Conservation (phyloP, 2,113 vertebrate genomes). For the Aphelocoma coerulescens region DNA sequence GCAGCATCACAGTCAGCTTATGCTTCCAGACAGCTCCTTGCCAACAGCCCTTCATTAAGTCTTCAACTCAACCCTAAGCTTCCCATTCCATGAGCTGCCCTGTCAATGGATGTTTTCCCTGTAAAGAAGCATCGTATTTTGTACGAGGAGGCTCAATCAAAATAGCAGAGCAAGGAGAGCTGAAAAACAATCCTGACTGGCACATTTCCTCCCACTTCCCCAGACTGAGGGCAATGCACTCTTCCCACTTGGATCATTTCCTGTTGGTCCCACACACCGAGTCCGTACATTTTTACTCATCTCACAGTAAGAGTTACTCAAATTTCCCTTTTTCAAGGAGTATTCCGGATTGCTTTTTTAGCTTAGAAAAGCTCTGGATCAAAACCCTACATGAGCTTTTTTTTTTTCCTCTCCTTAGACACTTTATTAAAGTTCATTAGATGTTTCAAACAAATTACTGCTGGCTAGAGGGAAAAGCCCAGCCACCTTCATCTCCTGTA, state of each 20-base stretch:
- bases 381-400: background rate
- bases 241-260: background rate
- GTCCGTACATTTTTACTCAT: background rate
- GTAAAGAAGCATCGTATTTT: background rate
- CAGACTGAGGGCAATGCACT: background rate
- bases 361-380: background rate
- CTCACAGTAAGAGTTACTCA: background rate
- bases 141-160: background rate
- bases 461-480: background rate
- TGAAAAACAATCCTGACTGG: background rate
- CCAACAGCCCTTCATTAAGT: background rate
- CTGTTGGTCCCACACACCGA: background rate
- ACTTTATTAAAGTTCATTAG: background rate
- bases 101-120: background rate
- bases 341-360: background rate
- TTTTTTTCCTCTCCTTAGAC: background rate
- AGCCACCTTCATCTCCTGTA: background rate
- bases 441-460: background rate
- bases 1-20: background rate
- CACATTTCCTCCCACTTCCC: background rate
- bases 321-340: background rate
- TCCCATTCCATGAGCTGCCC: background rate
- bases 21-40: constrained; percentile 16
- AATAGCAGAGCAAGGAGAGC: background rate
- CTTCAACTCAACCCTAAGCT: background rate